phyloP scores from a whole-genome alignment of 2,888 invertebrate species.

The Drosophila pegasa region DNA sequence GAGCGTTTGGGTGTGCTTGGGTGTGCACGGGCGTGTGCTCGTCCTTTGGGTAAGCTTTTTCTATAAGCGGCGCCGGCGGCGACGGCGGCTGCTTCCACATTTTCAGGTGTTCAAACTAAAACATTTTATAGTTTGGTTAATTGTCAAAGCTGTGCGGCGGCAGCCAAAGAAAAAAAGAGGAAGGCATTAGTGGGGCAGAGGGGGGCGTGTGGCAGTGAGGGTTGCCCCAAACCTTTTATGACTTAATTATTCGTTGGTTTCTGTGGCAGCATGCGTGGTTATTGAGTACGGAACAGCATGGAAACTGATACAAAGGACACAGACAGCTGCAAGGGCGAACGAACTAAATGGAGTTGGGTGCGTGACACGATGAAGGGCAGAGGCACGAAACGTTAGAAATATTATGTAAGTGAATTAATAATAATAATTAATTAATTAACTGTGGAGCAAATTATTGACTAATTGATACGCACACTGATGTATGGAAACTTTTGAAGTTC shows the following conservation, averaged over 20 bases:
- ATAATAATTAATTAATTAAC: no score
- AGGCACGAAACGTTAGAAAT: not conserved
- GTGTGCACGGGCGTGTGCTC: constrained; percentile 23
- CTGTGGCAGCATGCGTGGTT: constrained; percentile 60
- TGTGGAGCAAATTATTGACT: no score
- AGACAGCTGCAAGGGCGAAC: not conserved
- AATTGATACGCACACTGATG: no score
- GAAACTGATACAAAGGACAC: constrained; percentile 9
- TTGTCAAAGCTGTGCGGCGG: constrained; percentile 70
- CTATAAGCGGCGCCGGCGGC: constrained; percentile 27
- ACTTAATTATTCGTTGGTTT: constrained; percentile 78
- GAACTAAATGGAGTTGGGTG: not conserved
- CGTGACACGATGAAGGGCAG: not conserved
- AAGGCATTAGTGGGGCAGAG: constrained; percentile 1
- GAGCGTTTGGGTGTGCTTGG: constrained; percentile 17
- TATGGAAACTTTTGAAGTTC: no score
- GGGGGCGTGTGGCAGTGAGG: not conserved
- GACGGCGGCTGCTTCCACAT: constrained; percentile 38
- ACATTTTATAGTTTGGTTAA: constrained; percentile 80
- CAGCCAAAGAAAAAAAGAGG: constrained; percentile 23
- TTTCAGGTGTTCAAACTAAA: constrained; percentile 78
- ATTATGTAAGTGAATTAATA: not conserved
- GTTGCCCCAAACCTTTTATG: constrained; percentile 67
- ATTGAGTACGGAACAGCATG: constrained; percentile 36
- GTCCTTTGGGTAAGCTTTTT: constrained; percentile 60